Evolutionary conservation across 2,797 vertebrate species (phyloP).

Genomic region (Selene dorsalis): DNA sequence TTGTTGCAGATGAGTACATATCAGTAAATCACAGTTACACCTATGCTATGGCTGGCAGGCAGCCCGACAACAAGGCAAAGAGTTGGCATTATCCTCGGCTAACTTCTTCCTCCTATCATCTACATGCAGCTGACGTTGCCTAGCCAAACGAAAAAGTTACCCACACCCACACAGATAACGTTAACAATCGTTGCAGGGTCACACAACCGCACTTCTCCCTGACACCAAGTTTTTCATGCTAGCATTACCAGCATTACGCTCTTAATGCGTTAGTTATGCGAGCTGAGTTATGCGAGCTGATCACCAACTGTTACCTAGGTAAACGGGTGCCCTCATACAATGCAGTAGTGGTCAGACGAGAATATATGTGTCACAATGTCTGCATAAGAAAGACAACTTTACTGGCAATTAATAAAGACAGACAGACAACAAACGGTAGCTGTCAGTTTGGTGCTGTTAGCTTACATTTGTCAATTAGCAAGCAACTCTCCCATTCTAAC

Average conservation of each 20-base stretch:
- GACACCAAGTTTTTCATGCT: too few species aligned
- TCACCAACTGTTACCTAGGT: neutral
- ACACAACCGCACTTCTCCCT: constrained; percentile 14
- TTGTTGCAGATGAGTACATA: neutral
- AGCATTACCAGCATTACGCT: too few species aligned
- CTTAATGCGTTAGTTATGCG: too few species aligned
- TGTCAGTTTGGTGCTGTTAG: constrained; percentile 37
- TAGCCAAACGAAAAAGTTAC: constrained; percentile 30
- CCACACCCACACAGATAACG: constrained; percentile 64
- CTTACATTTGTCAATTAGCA: constrained; percentile 19
- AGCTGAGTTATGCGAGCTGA: too few species aligned
- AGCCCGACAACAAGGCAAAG: neutral
- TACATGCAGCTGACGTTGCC: constrained; percentile 33
- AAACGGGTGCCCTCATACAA: neutral
- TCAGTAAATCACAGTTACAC: neutral
- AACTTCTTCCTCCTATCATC: constrained; percentile 10
- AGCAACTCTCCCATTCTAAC: constrained; percentile 32
- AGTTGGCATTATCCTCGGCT: neutral
- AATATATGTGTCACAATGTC: neutral
- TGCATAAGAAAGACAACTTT: neutral
- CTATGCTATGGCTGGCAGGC: neutral
- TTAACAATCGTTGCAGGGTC: constrained; percentile 11
- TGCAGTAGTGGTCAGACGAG: neutral
- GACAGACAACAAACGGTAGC: constrained; percentile 17
- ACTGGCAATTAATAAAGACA: neutral